Evolutionary conservation across 1,140 invertebrate species (phyloP), one percentile per base, ranked within the genome.

Genomic region (Eriosoma lanigerum): DNA sequence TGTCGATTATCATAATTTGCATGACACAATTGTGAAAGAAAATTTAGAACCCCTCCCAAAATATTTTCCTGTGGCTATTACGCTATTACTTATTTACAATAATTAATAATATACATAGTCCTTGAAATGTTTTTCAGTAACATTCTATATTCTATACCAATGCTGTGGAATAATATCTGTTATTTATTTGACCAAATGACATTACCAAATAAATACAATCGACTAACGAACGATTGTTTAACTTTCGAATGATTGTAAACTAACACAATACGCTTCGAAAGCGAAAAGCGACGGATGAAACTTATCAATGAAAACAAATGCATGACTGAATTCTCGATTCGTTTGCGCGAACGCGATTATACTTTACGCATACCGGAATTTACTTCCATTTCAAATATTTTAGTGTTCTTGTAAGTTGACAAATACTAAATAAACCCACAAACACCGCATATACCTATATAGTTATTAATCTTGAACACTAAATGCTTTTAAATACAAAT

Each of bases 231-330:
- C n/a, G 12, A 48, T 26, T 68, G 32, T 68, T 68, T 21, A 24
- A 46, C 64, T 68, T 24, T 2, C 12, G 24, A 68, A 68, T n/a
- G 38, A 68, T 68, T 68, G 64, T 46, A 68, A 24, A 48, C 44
- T 9, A 68, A 68, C 19, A 64, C 44, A 48, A 48, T 26, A n/a
- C 19, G 44, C 48, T 26, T 26, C 17, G 21, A 48, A 46, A 68
- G 46, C 66, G 21, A 68, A 68, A 68, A 68, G n/a, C 44, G 13
- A 46, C 2, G n/a, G 44, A 19, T 46, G 38, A 24, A 48, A 48
- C 21, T 68, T 46, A 68, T 68, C 64, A 68, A 46, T 44, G 38
- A 68, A 44, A 68, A 68, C 38, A 21, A 68, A 68, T 46, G 66
- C 44, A 24, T 48, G 66, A 68, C 66, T 68, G 66, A 68, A 68